Base-by-base conservation (phyloP, 2,797 vertebrate species). In the Clarias pachynema region DNA sequence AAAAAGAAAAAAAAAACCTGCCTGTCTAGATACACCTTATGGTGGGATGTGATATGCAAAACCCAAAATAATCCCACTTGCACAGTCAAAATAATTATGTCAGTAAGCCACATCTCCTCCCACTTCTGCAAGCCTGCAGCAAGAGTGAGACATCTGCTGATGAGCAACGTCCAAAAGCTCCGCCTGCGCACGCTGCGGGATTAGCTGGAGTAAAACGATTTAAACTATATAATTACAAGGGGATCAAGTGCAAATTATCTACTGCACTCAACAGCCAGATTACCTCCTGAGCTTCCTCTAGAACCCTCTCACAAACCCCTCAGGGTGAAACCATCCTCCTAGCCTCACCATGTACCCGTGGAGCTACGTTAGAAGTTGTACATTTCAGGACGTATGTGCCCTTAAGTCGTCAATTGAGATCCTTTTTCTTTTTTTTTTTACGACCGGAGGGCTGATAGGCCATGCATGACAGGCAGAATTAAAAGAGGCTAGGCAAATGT, bases 401-500 rank as follows among this genome's bases (percentile, higher is more conserved):
- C 95, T 57, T 95, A 96, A 97, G 96, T 96, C 98, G 98, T 98
- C 97, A 97, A 95, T 94, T 95, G 91, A 92, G 94, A 97, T 98
- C 15, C 31, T 44, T 40, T 22, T 34, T 59, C 3, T 59, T 59
- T 99, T 97, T 96, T 98, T 96, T 97, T 98, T 97, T 95, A 92
- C 56, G 91, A 95, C 96, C 96, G 91, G 95, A 91, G 92, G 29
- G 93, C 96, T 97, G 96, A 97, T 97, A 96, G 96, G 97, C 96
- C 95, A 94, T 96, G 91, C 97, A 97, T 96, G 97, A 97, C 97
- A 98, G 96, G 95, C 95, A 96, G 96, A 98, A 97, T 98, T 97
- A 97, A 97, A 96, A 93, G 95, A 95, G 95, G 95, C 96, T 96
- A 96, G 97, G 96, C 95, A 95, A 97, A 97, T 97, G 96, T 97